A percentile compares a stretch with the other conserved stretches of the same genome.
Conservation (phyloP, 2,888 invertebrate genomes). For the Hedya salicella region DNA sequence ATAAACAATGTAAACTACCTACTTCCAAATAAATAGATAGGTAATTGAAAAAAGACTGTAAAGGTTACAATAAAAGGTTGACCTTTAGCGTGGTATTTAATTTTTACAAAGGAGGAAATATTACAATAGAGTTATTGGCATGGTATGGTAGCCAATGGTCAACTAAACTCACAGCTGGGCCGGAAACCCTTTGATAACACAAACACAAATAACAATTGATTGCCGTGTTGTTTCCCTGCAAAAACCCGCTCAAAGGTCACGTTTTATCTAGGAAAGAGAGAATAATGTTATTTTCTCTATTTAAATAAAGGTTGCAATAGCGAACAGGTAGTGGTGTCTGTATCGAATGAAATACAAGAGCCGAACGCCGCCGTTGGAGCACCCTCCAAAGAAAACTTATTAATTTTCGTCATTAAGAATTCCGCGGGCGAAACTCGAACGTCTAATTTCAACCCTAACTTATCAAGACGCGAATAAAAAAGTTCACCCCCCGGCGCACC, state of each 20-base stretch:
- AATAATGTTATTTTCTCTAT: neutral
- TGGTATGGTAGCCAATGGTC: neutral
- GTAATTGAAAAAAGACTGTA: too few species aligned
- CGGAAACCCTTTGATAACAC: constrained; percentile 9
- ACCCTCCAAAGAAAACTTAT: constrained; percentile 84
- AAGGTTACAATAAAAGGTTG: neutral
- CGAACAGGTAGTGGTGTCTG: constrained; percentile 17
- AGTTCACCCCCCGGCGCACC: constrained; percentile 80
- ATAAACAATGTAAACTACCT: too few species aligned
- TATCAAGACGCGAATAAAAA: constrained; percentile 86
- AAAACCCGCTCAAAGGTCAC: constrained; percentile 7
- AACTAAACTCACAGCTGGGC: neutral
- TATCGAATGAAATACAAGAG: constrained; percentile 52
- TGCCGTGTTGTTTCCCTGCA: neutral
- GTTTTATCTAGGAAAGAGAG: neutral
- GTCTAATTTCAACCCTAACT: constrained; percentile 86
- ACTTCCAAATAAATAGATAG: too few species aligned
- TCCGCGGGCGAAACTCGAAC: constrained; percentile 85
- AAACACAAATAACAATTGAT: constrained; percentile 13
- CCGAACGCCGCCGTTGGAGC: constrained; percentile 65
- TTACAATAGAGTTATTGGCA: neutral
- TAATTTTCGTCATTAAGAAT: constrained; percentile 85
- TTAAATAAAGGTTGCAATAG: constrained; percentile 13
- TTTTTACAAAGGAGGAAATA: constrained; percentile 1
- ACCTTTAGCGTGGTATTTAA: constrained; percentile 9